phyloP scores from a whole-genome alignment of 1,140 invertebrate species.

The Drosophila rufa region DNA sequence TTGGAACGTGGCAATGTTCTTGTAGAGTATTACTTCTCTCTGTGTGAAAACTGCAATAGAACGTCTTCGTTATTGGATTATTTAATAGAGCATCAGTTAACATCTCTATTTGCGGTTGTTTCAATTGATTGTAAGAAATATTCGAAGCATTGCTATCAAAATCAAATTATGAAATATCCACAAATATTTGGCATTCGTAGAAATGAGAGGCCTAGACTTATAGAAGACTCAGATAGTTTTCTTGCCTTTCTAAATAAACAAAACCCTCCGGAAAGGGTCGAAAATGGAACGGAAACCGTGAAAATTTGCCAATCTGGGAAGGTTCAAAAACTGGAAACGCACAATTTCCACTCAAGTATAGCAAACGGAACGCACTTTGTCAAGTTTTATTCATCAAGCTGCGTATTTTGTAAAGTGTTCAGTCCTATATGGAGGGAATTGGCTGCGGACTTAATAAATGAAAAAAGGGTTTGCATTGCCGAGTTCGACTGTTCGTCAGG shows the following conservation, averaged over 20 bases:
- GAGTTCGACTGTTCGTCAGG: slow-evolving; percentile 12
- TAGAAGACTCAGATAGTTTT: background rate
- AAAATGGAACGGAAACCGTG: background rate
- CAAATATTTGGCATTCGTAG: background rate
- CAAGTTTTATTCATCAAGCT: slow-evolving; percentile 15
- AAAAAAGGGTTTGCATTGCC: slow-evolving; percentile 17
- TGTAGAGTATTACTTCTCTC: background rate
- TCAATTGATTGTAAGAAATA: slow-evolving; percentile 10
- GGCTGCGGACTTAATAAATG: slow-evolving; percentile 3
- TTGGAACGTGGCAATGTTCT: background rate
- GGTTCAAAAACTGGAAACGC: background rate
- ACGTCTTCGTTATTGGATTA: background rate
- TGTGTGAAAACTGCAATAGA: background rate
- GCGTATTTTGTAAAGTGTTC: background rate
- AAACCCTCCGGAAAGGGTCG: no score
- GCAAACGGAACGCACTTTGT: slow-evolving; percentile 6
- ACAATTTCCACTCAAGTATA: background rate
- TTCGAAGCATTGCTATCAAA: background rate
- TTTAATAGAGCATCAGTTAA: background rate
- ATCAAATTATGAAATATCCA: background rate
- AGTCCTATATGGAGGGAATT: slow-evolving; percentile 9
- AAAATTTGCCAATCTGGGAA: background rate
- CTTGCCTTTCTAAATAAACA: background rate
- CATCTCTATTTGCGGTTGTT: background rate
- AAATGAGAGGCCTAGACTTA: background rate